Evolutionary conservation across 2,113 vertebrate species (phyloP).

Genomic region (Syngnathus typhle): DNA sequence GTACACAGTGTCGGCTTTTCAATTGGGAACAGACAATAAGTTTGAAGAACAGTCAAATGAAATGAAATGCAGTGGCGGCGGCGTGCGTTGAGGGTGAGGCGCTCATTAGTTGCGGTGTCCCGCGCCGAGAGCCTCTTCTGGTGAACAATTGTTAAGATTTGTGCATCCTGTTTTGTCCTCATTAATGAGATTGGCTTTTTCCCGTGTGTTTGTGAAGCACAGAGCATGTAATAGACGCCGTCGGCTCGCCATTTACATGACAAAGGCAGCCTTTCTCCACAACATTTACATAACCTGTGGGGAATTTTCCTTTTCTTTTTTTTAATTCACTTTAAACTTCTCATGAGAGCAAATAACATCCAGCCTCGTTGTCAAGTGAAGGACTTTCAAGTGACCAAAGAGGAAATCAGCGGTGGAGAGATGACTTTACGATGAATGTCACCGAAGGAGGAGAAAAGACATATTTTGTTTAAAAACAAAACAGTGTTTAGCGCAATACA

Average conservation of each 20-base stretch:
- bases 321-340: slow-evolving; percentile 23
- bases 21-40: slow-evolving; percentile 45
- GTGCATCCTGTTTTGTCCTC: slow-evolving; percentile 41
- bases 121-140: slow-evolving; percentile 46
- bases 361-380: slow-evolving; percentile 39
- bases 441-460: slow-evolving; percentile 26
- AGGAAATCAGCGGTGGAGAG: slow-evolving; percentile 26
- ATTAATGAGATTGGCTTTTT: slow-evolving; percentile 47
- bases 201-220: slow-evolving; percentile 28
- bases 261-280: slow-evolving; percentile 20
- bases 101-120: slow-evolving; percentile 49
- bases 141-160: slow-evolving; percentile 50
- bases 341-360: slow-evolving; percentile 37
- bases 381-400: slow-evolving; percentile 28
- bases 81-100: slow-evolving; percentile 40
- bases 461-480: slow-evolving; percentile 38
- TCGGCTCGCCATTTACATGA: slow-evolving; percentile 28
- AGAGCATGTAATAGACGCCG: slow-evolving; percentile 25
- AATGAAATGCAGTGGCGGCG: slow-evolving; percentile 22
- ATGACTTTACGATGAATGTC: slow-evolving; percentile 19
- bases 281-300: slow-evolving; percentile 38
- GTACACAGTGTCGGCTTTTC: slow-evolving; percentile 16
- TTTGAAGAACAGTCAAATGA: slow-evolving; percentile 45
- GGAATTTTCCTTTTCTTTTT: slow-evolving; percentile 16
- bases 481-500: slow-evolving; percentile 50